Evolutionary conservation across 2,888 invertebrate species (phyloP), one percentile per base, ranked within the genome.

Genomic region (Caenorhabditis doughertyi): DNA sequence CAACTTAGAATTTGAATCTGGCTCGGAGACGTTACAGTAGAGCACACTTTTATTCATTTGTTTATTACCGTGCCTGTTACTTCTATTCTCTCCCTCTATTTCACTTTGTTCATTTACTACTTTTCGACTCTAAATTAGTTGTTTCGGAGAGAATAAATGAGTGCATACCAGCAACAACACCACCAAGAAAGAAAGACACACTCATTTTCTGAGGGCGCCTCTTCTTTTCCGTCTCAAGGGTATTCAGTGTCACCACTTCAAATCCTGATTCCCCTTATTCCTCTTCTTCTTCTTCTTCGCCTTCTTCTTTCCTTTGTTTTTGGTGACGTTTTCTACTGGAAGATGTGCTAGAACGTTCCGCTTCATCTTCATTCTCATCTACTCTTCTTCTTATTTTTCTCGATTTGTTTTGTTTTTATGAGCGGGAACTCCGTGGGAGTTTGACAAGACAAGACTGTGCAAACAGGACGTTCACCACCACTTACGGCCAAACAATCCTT

Each of bases 171-270:
- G 56, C 65, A 74, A 56, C 56, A 62, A 51, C 72, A 62, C 51
- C 60, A 72, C 56, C 68, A 53, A 56, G 51, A 35, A 32, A 21
- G 42, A 42, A 58, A 65, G 60, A 76, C 42, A 71, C 58, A 62
- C 71, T 72, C 72, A 68, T 77, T 77, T 77, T 68, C 60, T 67
- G 62, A 44, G 62, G 62, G 77, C 42, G 68, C 68, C 68, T 60
- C 67, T 29, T 60, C 47, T 51, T 42, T 29, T 55, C 53, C 76
- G 77, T 77, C 77, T 77, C 77, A 77, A 77, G 77, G 77, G 77
- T 77, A 77, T 77, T 77, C 77, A 68, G 77, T 77, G 77, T 77
- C 77, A 77, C 77, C 77, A 77, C 77, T 77, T 77, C 68, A 77
- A 62, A 77, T 68, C 60, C 68, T 68, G 68, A 77, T 68, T 77